Percentiles rank a stretch among this genome's conserved stretches.
phyloP scores from a whole-genome alignment of 1,140 invertebrate species.

The Chionoecetes opilio region DNA sequence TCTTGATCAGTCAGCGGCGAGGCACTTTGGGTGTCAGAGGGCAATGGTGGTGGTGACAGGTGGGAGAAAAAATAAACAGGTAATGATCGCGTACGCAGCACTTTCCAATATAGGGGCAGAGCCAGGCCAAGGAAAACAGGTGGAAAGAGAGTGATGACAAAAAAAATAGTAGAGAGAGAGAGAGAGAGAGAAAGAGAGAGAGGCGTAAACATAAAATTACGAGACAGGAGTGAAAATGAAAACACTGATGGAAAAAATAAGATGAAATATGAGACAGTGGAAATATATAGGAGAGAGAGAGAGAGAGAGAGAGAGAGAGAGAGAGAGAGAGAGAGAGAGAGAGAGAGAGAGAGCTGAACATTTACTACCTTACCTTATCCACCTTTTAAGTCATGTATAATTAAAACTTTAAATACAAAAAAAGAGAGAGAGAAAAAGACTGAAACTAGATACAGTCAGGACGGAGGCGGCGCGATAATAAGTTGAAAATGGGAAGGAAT shows the following conservation, averaged over 20 bases:
- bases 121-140: neutral
- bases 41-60: neutral
- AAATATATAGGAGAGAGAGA: neutral
- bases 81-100: neutral
- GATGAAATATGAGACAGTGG: too few relatives aligned
- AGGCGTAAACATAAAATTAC: too few relatives aligned
- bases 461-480: neutral
- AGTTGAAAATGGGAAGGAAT: neutral
- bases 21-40: neutral
- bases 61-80: neutral
- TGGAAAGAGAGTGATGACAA: neutral
- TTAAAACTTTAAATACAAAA: too few relatives aligned
- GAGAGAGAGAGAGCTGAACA: constrained; percentile 10
- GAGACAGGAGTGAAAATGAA: too few relatives aligned
- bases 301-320: constrained; percentile 14
- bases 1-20: too few relatives aligned
- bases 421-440: neutral
- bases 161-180: too few relatives aligned
- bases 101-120: neutral
- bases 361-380: too few relatives aligned
- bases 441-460: neutral
- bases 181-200: neutral
- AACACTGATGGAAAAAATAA: too few relatives aligned
- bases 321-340: constrained; percentile 27
- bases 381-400: too few relatives aligned